Base-by-base conservation (phyloP, 64 coral and sea anemone species). In the Cladopsammia gracilis region DNA sequence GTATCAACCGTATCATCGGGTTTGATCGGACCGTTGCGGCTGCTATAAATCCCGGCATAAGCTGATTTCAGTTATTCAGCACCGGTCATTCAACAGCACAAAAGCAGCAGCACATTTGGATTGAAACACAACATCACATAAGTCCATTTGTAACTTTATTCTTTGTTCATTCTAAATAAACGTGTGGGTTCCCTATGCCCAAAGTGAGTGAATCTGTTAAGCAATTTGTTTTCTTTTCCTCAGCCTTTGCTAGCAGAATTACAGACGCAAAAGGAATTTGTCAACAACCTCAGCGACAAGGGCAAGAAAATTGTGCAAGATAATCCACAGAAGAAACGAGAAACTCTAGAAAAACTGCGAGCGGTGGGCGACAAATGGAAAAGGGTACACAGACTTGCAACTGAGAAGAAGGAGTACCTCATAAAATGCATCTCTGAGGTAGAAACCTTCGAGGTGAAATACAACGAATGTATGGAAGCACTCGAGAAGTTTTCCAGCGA, bases 201-300 rank as follows among this genome's bases (percentile, higher is more conserved):
- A n/a, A n/a, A n/a, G 25, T 7, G 25, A 6, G 67, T 78, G 3
- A n/a, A 44, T 3, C 13, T 67, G 45, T 48, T 68, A 25, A 65
- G 19, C 3, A 1, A 13, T 48, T 26, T 24, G 45, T 44, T 75
- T 84, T 93, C 73, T 84, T 54, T 61, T 75, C 62, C 49, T 66
- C 82, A 97, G 96, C 86, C 96, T 20, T 62, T 97, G 48, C 77
- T 94, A 18, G 82, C 47, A 10, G 96, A 97, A 46, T 85, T 97
- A 42, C 87, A 97, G 62, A 96, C 80, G 1, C 80, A 95, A 48
- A 95, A 95, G 46, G 93, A 95, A 53, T 95, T 90, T 56, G 69
- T 95, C 4, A 95, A 95, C 79, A 90, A 62, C n/a, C 93, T 95
- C 10, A 95, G 93, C 52, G 93, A 90, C 64, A 91, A 90, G 25